phyloP scores from a whole-genome alignment of 2,888 invertebrate genomes.

The Timema podura region DNA sequence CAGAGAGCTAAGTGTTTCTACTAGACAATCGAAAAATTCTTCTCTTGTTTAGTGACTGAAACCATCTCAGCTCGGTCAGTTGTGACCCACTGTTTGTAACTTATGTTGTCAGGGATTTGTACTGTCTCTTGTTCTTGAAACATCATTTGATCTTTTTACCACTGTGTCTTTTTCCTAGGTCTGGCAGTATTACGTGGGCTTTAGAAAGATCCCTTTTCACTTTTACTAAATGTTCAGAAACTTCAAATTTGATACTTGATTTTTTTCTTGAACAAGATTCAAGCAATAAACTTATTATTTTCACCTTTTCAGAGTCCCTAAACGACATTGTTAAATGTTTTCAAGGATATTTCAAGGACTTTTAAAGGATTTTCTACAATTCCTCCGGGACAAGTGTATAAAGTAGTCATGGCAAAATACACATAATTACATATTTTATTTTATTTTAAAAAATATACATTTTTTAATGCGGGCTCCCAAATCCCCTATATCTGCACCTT shows the following conservation, averaged over 20 bases:
- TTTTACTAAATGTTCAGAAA: neutral
- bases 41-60: neutral
- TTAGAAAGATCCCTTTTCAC: neutral
- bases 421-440: too few species aligned
- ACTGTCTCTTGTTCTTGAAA: neutral
- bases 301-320: neutral
- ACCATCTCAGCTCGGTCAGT: neutral
- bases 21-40: neutral
- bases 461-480: too few species aligned
- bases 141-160: neutral
- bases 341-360: too few species aligned
- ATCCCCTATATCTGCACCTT: too few species aligned
- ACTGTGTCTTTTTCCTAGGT: neutral
- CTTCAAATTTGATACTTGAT: neutral
- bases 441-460: too few species aligned
- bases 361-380: too few species aligned
- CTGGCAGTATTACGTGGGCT: neutral
- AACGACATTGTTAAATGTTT: too few species aligned
- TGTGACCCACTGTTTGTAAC: constrained; percentile 7
- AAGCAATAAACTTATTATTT: neutral
- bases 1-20: constrained; percentile 2
- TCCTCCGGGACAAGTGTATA: too few species aligned
- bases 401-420: too few species aligned
- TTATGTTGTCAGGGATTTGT: neutral
- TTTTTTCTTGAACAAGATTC: neutral